These are phyloP conservation scores for Lithosia quadra DNA, from an alignment of 2,888 invertebrate genomes.

Conservation along the genomic window DNA sequence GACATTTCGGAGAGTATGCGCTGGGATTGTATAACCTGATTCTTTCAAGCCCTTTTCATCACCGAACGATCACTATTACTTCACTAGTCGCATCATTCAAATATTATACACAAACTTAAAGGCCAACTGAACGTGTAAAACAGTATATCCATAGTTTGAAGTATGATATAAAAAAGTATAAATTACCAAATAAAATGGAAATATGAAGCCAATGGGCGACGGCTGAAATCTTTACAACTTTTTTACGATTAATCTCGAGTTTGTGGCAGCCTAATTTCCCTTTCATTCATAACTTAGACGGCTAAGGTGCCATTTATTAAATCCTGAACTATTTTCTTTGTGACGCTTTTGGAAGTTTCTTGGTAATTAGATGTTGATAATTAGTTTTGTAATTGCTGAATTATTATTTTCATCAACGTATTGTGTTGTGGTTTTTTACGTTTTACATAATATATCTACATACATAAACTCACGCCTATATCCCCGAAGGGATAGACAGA, in stretches of 20 bases:
- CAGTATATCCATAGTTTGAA: not conserved
- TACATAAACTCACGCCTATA: not conserved
- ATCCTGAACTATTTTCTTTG: slow-evolving; percentile 26
- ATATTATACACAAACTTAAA: not conserved
- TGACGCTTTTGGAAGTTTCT: not conserved
- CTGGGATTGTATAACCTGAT: no score
- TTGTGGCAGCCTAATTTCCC: slow-evolving; percentile 36
- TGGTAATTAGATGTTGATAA: not conserved
- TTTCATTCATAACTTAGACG: slow-evolving; percentile 37
- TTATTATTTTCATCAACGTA: not conserved
- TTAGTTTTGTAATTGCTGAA: not conserved
- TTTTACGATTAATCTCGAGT: slow-evolving; percentile 39
- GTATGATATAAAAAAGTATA: slow-evolving; percentile 2
- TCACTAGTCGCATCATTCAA: not conserved
- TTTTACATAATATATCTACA: not conserved
- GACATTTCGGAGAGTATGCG: no score
- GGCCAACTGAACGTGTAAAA: not conserved
- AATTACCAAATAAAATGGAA: slow-evolving; percentile 33
- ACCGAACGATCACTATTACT: no score
- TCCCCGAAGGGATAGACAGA: no score
- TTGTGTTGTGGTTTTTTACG: not conserved
- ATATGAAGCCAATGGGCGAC: slow-evolving; percentile 30
- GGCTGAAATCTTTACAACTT: slow-evolving; percentile 33
- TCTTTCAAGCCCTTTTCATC: no score
- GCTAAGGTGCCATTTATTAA: slow-evolving; percentile 34